Conservation (phyloP, 2,888 invertebrate species). For the Sipha maydis region DNA sequence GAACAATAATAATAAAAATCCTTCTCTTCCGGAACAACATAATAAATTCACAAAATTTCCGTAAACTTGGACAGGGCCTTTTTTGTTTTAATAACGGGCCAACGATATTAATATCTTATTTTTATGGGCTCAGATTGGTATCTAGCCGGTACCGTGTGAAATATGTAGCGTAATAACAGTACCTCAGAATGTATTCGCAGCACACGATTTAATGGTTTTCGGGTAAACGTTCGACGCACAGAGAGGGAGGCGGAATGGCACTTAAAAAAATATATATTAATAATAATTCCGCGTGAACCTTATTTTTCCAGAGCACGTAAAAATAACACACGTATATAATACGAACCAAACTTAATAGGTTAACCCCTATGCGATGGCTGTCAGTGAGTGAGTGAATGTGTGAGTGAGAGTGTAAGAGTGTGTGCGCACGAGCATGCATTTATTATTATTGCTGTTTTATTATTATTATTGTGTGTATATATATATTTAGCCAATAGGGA, state of each 20-base stretch:
- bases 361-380: slow-evolving; percentile 41
- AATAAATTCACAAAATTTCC: slow-evolving; percentile 58
- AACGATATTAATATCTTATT: slow-evolving; percentile 58
- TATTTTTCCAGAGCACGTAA: slow-evolving; percentile 57
- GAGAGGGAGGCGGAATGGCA: slow-evolving; percentile 39
- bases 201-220: slow-evolving; percentile 61
- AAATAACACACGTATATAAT: slow-evolving; percentile 57
- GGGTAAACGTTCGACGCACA: slow-evolving; percentile 59
- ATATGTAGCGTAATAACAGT: slow-evolving; percentile 58
- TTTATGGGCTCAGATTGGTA: slow-evolving; percentile 58
- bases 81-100: slow-evolving; percentile 56
- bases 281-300: slow-evolving; percentile 59
- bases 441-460: slow-evolving; percentile 57
- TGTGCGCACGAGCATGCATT: not conserved
- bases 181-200: slow-evolving; percentile 54
- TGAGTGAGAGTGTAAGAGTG: not conserved
- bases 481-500: slow-evolving; percentile 14
- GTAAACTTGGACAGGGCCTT: slow-evolving; percentile 41
- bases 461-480: slow-evolving; percentile 42
- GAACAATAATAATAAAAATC: slow-evolving; percentile 35
- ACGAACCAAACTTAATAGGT: slow-evolving; percentile 51
- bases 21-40: slow-evolving; percentile 23
- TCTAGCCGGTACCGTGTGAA: slow-evolving; percentile 50
- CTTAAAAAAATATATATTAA: slow-evolving; percentile 59
- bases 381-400: slow-evolving; percentile 5